phyloP scores from a whole-genome alignment of 2,797 vertebrate genomes.

The Naso thynnoides region DNA sequence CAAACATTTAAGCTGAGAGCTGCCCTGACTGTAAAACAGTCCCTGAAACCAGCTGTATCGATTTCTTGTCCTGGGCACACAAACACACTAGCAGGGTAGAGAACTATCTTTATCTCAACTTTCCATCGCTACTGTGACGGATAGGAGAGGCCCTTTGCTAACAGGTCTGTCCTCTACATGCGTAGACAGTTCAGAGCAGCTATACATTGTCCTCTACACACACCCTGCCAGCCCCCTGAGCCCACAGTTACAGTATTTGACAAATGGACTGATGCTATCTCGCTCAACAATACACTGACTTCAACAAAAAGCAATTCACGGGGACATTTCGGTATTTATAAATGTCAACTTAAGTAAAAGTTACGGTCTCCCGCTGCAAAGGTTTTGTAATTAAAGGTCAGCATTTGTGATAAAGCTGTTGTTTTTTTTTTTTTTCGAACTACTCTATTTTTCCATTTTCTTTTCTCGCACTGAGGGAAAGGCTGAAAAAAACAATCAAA shows the following conservation, averaged over 20 bases:
- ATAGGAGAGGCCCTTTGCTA: conserved; percentile 75
- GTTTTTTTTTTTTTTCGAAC: conserved; percentile 61
- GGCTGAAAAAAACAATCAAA: conserved; percentile 52
- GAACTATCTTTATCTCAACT: conserved; percentile 82
- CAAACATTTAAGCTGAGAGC: conserved; percentile 85
- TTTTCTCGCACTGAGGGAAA: conserved; percentile 39
- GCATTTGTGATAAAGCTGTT: conserved; percentile 77
- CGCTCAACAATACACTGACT: conserved; percentile 72
- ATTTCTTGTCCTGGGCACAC: conserved; percentile 85
- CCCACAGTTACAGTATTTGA: conserved; percentile 76
- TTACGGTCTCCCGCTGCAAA: conserved; percentile 73
- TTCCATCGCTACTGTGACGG: conserved; percentile 80
- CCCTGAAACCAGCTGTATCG: conserved; percentile 80
- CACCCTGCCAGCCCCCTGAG: conserved; percentile 55
- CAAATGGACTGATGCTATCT: conserved; percentile 86
- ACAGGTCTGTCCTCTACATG: conserved; percentile 73
- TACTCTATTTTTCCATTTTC: conserved; percentile 67
- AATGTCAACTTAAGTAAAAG: conserved; percentile 86
- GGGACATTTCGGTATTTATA: conserved; percentile 85
- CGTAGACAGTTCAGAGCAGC: conserved; percentile 68
- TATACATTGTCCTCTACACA: conserved; percentile 71
- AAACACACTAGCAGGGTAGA: conserved; percentile 80
- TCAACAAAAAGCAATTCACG: conserved; percentile 83
- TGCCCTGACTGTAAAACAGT: conserved; percentile 86
- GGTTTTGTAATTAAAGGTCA: conserved; percentile 89